Evolutionary conservation across 2,113 vertebrate genomes (phyloP), one percentile per base, ranked within the genome.

Genomic region (Halcyon senegalensis): DNA sequence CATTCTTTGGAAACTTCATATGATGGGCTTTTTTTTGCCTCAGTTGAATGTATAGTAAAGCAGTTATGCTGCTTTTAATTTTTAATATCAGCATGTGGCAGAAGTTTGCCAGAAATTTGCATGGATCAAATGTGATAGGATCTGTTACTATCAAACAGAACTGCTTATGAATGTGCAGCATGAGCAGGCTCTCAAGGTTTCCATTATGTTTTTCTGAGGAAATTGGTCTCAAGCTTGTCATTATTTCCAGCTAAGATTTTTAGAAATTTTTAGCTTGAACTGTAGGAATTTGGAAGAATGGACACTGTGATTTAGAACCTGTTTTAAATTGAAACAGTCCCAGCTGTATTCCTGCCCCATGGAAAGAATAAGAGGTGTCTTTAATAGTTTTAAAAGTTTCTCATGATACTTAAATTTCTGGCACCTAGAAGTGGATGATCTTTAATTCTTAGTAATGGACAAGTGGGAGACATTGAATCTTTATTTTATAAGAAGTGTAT

Each of bases 71-170:
- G 67, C 53, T 87, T 94, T 84, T 88, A 90, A 85, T 93, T 95
- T 95, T 80, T 83, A 93, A 77, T 85, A 87, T 33, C 75, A 91
- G 67, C 74, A 67, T 87, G 55, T 83, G 35, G 66, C 63, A 83
- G 67, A 95, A 94, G 44, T 90, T 87, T 94, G 62, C 81, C 89
- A 85, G 81, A 90, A 95, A 91, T 70, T 48, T 87, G 25, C 62
- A 27, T 77, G 67, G 62, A 78, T 90, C 81, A 77, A 76, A 69
- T 93, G 25, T 66, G 59, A 66, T 91, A 67, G 58, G 72, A 87
- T 87, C 74, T 83, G 28, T 62, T 96, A 37, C 19, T 91, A 87
- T 84, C 44, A 85, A 90, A 58, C 48, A 53, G 56, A 93, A 85
- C 58, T 73, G 16, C n/a, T 64, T 79, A 44, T 76, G 67, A 85